Conservation (phyloP, 2,888 invertebrate species). For the Diogma glabrata region DNA sequence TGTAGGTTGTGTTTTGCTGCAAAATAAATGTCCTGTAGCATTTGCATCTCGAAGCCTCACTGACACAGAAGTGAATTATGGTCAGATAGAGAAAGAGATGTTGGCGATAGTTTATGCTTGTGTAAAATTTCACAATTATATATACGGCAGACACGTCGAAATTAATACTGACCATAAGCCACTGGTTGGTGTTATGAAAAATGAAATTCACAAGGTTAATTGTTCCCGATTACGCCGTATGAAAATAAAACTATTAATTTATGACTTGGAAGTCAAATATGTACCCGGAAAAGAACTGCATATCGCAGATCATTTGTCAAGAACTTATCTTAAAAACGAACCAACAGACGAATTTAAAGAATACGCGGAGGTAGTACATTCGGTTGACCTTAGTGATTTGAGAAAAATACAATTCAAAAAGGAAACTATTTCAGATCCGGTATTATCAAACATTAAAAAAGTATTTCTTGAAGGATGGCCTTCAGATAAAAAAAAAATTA, state of each 20-base stretch:
- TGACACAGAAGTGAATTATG: neutral
- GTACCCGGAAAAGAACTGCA: neutral
- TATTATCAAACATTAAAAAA: neutral
- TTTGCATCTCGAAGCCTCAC: neutral
- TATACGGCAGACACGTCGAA: too few species aligned
- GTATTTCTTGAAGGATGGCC: neutral
- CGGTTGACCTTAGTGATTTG: neutral
- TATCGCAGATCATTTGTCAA: neutral
- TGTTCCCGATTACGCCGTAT: neutral
- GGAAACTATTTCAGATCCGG: neutral
- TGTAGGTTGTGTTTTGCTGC: too few species aligned
- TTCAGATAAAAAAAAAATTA: neutral
- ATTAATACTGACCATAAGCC: neutral
- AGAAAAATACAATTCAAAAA: neutral
- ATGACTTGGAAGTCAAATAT: neutral
- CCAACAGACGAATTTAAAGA: neutral
- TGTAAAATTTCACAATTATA: too few species aligned
- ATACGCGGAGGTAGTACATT: neutral
- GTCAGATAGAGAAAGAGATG: neutral
- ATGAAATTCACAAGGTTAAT: neutral
- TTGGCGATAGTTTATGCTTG: neutral
- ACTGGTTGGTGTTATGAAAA: neutral
- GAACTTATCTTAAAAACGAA: neutral
- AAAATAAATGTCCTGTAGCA: too few species aligned
- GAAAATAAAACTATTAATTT: neutral